Evolutionary conservation across 2,888 invertebrate genomes (phyloP), one percentile per base, ranked within the genome.

Genomic region (Alviniconcha strummeri): DNA sequence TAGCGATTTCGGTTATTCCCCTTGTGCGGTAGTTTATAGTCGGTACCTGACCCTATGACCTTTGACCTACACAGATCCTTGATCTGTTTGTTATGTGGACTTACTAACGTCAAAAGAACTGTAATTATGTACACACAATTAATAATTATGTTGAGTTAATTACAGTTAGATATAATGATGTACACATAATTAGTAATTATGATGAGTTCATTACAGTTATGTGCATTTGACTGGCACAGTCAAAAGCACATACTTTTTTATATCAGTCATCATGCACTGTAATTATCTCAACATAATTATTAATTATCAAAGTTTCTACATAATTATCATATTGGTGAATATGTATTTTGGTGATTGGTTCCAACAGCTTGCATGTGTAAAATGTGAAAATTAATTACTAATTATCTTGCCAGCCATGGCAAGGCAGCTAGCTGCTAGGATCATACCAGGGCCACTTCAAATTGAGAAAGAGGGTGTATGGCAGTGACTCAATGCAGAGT

Each of bases 1-100:
- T 1, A 76, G 9, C 72, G 13, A 72, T 19, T 72, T 8, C n/a
- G 55, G 76, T 76, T 76, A 76, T 76, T 76, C 15, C 76, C 57
- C 76, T 74, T 19, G 11, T n/a, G 15, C 11, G 64, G 64, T 64
- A 15, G 64, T 64, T 15, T 13, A 64, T 13, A 15, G 64, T 13
- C 64, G 15, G 15, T 9, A 64, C 64, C 15, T 13, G 9, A 64
- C 9, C 64, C 9, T 64, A 64, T 64, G 11, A 64, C 9, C 9
- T 64, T 64, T 64, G 64, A 15, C 64, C 64, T 64, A 13, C 15
- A 15, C 3, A 1, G 1, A 64, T 13, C 11, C 9, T 13, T 64
- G 64, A 9, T 15, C 15, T 15, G 15, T 64, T 64, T 64, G 64
- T 64, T 13, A 15, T 64, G 15, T 64, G 15, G 3, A 64, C 64